phyloP scores from a whole-genome alignment of 1,140 invertebrate species.

The Diploscapter pachys region DNA sequence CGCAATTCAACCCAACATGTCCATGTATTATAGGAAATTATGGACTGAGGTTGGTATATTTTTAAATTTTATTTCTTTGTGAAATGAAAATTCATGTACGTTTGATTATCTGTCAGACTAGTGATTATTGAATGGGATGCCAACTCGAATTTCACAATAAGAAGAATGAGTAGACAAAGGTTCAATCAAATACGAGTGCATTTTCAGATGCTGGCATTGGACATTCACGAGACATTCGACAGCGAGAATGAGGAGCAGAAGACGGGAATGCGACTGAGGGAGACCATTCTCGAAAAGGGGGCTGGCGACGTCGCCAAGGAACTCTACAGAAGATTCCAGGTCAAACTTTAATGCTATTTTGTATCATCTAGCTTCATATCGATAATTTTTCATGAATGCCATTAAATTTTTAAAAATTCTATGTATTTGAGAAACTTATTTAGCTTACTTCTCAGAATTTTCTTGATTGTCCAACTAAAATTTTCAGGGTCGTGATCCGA shows the following conservation, averaged over 20 bases:
- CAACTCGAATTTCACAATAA: background rate
- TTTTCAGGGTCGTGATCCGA: constrained; percentile 54
- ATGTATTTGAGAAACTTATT: background rate
- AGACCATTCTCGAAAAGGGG: constrained; percentile 46
- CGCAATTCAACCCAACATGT: constrained; percentile 43
- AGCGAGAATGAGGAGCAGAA: constrained; percentile 40
- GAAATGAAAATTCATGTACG: background rate
- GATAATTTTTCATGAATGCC: background rate
- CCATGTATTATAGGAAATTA: constrained; percentile 51
- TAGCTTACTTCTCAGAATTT: background rate
- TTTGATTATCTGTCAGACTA: background rate
- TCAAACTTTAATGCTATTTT: constrained; percentile 3
- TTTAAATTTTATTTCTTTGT: no score
- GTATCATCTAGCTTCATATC: background rate
- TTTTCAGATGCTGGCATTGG: constrained; percentile 53
- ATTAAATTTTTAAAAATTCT: background rate
- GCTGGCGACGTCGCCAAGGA: constrained; percentile 50
- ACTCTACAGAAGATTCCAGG: constrained; percentile 51
- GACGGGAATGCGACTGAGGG: constrained; percentile 53
- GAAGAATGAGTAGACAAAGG: background rate
- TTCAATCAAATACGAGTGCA: background rate
- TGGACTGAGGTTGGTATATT: constrained; percentile 33
- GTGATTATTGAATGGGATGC: background rate
- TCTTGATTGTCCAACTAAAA: background rate
- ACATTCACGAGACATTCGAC: constrained; percentile 55